Base-by-base conservation (phyloP, 2,797 vertebrate species). In the Taenioides sp. region DNA sequence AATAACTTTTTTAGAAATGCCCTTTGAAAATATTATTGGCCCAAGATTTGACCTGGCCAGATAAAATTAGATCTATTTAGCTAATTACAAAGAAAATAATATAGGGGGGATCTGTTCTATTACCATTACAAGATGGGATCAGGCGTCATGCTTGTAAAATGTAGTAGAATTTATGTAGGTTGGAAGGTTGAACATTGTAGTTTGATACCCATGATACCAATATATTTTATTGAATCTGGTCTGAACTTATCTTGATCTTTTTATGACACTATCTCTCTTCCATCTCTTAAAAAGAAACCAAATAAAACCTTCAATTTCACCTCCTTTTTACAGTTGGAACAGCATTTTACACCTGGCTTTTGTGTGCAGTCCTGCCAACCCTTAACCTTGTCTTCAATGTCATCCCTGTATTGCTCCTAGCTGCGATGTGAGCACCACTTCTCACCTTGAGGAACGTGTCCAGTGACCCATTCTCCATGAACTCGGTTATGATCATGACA, bases 401-500 rank as follows among this genome's bases (percentile, higher is more conserved):
- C 65, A 63, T 40, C 0, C 18, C 25, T 20, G 37, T 47, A 59
- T 64, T 81, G 4, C 17, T 76, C 72, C 43, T 37, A 69, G 67
- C 49, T 73, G 67, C 75, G 67, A 22, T 40, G 28, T 3, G 43
- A 18, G 22, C 25, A 40, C 31, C 1, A 6, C 60, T 70, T 82
- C 93, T 92, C 84, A 94, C 94, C 94, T 94, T 94, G 80, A 94
- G 89, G 79, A 94, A 94, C 70, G 92, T 91, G 80, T 94, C 93
- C 88, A 94, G 87, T 71, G 93, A 94, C 81, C 93, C 93, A 65
- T 94, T 94, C 79, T 94, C 93, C 93, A 94, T 94, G 87, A 92
- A 94, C 86, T 94, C 93, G 0, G 93, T 94, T 78, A 94, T 94
- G 82, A 94, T 94, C 93, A 94, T 94, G 89, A 94, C 92, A 0